phyloP scores from a whole-genome alignment of 2,888 invertebrate genomes.

The Adineta ricciae region DNA sequence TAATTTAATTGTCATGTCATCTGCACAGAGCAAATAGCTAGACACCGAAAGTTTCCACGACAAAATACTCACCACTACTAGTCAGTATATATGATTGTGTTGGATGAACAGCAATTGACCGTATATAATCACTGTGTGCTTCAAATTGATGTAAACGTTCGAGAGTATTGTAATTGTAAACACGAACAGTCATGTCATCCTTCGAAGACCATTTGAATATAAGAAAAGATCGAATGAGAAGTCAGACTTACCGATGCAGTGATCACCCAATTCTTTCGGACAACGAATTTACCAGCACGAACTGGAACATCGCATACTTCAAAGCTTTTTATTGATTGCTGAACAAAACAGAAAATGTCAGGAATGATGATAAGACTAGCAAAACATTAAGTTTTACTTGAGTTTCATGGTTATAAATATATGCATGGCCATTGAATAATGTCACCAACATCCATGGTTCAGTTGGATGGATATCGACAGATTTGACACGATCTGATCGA shows the following conservation, averaged over 20 bases:
- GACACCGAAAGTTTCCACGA: constrained; percentile 57
- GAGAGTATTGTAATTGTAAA: constrained; percentile 95
- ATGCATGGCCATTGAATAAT: constrained; percentile 94
- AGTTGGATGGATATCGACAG: constrained; percentile 87
- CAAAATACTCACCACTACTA: constrained; percentile 57
- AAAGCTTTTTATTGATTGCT: constrained; percentile 55
- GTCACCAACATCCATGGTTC: constrained; percentile 98
- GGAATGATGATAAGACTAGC: not conserved
- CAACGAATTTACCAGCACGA: constrained; percentile 84
- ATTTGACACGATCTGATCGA: constrained; percentile 92
- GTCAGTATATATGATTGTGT: constrained; percentile 91
- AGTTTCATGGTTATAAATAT: constrained; percentile 96
- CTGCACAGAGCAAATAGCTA: constrained; percentile 53
- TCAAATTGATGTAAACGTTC: constrained; percentile 90
- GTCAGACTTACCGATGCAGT: constrained; percentile 65
- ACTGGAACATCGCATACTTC: constrained; percentile 80
- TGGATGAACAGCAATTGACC: constrained; percentile 90
- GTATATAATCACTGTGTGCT: constrained; percentile 94
- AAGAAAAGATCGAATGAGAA: not conserved
- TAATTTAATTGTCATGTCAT: constrained; percentile 92
- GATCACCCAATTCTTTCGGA: constrained; percentile 94
- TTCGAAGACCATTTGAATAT: constrained; percentile 36
- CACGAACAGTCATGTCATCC: constrained; percentile 62
- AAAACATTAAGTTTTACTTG: constrained; percentile 55
- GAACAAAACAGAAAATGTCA: constrained; percentile 12